Conservation (phyloP, 2,888 invertebrate species). For the Lasioglossum villosulum region DNA sequence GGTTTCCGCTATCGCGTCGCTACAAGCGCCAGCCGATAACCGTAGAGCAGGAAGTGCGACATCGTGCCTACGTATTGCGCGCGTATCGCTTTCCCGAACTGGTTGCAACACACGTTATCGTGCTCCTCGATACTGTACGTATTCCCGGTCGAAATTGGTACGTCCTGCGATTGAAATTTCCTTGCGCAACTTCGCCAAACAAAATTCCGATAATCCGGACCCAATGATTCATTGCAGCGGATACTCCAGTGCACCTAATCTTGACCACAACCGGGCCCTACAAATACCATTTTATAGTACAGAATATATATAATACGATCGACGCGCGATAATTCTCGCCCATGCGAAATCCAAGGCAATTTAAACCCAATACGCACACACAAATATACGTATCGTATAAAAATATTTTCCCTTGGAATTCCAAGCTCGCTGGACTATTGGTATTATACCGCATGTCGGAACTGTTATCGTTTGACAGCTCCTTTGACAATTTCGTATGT, state of each 20-base stretch:
- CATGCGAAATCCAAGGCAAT: background rate
- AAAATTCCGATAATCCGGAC: background rate
- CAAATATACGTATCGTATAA: background rate
- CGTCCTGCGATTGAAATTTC: background rate
- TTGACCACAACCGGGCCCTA: background rate
- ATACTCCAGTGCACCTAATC: background rate
- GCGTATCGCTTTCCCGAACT: conserved; percentile 33
- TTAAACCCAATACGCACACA: background rate
- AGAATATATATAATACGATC: background rate
- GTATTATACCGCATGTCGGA: background rate
- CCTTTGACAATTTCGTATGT: background rate
- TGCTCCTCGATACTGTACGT: background rate
- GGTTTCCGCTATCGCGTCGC: conserved; percentile 34
- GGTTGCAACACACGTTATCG: background rate
- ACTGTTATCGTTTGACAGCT: background rate
- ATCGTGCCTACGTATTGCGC: conserved; percentile 49
- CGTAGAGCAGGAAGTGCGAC: conserved; percentile 57
- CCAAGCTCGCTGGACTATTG: background rate
- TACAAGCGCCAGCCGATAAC: conserved; percentile 54
- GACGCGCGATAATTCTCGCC: background rate
- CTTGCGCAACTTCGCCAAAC: background rate
- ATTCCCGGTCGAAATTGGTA: background rate
- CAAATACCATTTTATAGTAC: background rate
- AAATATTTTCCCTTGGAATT: background rate
- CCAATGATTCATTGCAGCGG: background rate